A percentile compares a stretch with the other conserved stretches of the same genome.
Conservation (phyloP, 2,113 vertebrate species). For the Platichthys flesus region DNA sequence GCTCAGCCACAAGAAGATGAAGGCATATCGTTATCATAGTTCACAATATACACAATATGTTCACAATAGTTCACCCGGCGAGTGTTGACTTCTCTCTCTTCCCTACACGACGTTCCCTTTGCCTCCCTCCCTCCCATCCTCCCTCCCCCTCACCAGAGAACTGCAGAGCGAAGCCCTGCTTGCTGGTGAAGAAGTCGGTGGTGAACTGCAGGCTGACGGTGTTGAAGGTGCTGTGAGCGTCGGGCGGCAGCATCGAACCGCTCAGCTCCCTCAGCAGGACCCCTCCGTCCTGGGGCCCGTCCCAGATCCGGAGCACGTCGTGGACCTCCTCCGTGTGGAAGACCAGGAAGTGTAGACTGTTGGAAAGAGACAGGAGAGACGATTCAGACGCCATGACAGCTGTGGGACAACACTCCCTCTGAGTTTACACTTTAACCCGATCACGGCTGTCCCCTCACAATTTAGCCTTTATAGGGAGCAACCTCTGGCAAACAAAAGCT, state of each 20-base stretch:
- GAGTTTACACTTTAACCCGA: neutral
- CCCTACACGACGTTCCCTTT: neutral
- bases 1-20: slow-evolving; percentile 3
- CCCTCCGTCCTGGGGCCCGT: slow-evolving; percentile 93
- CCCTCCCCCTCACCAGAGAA: slow-evolving; percentile 86
- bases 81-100: neutral
- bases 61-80: neutral
- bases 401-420: neutral
- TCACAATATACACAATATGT: no score
- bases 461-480: neutral
- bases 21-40: neutral
- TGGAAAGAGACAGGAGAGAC: neutral
- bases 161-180: slow-evolving; percentile 96
- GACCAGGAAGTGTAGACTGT: slow-evolving; percentile 95
- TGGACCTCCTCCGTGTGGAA: slow-evolving; percentile 98
- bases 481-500: neutral
- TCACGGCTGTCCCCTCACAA: no score
- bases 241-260: slow-evolving; percentile 85
- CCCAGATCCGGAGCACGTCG: slow-evolving; percentile 95
- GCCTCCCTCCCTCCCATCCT: neutral
- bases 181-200: slow-evolving; percentile 99
- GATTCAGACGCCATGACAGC: slow-evolving; percentile 7
- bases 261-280: slow-evolving; percentile 93
- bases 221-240: slow-evolving; percentile 95
- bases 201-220: slow-evolving; percentile 94